Conservation (phyloP, 2,113 vertebrate genomes). For the Dicaeum eximium region DNA sequence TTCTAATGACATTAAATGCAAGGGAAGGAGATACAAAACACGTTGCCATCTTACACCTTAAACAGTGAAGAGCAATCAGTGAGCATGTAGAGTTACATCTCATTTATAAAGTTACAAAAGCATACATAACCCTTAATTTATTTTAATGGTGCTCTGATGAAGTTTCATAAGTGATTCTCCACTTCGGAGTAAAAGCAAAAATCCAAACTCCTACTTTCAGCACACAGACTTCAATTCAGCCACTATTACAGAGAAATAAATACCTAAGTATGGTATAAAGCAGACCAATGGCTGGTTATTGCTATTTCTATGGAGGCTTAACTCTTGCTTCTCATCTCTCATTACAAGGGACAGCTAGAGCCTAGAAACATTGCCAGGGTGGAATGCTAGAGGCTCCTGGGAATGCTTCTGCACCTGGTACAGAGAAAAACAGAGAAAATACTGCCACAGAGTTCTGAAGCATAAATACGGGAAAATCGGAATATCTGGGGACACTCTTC, state of each 20-base stretch:
- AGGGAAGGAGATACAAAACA: neutral
- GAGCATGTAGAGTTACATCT: neutral
- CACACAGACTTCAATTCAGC: neutral
- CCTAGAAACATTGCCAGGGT: neutral
- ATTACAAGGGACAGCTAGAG: slow-evolving; percentile 28
- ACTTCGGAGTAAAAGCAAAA: neutral
- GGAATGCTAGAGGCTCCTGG: neutral
- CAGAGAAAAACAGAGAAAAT: neutral
- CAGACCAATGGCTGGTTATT: slow-evolving; percentile 4
- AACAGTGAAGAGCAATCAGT: neutral
- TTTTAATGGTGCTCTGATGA: neutral
- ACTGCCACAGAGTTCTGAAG: neutral
- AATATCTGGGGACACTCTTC: neutral
- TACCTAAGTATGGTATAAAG: neutral
- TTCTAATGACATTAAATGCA: slow-evolving; percentile 8
- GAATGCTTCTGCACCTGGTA: neutral
- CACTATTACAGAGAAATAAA: slow-evolving; percentile 32
- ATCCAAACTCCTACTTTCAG: neutral
- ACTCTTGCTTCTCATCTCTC: neutral
- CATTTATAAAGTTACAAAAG: slow-evolving; percentile 1
- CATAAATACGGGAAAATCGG: neutral
- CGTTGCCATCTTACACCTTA: neutral
- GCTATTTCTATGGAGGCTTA: slow-evolving; percentile 7
- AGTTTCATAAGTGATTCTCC: slow-evolving; percentile 12
- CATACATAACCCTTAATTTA: neutral